Evolutionary conservation across 2,797 vertebrate genomes (phyloP).

Genomic region (Melanogrammus aeglefinus): DNA sequence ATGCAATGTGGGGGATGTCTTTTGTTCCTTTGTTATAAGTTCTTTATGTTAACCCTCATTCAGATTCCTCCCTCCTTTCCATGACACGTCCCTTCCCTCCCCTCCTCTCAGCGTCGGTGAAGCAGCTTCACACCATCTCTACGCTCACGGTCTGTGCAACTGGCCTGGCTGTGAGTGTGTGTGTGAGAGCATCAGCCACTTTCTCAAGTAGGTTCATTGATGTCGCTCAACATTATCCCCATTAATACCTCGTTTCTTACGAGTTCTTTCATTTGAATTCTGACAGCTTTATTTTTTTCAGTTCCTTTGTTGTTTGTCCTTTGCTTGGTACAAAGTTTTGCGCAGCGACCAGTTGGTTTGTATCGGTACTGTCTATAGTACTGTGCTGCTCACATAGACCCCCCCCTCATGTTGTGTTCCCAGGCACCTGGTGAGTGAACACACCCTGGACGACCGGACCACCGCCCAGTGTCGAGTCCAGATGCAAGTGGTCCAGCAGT

Average conservation of each 20-base stretch:
- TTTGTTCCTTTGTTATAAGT: background rate
- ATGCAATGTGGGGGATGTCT: no score
- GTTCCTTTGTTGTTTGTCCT: background rate
- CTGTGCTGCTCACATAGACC: no score
- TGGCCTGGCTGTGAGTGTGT: conserved; percentile 80
- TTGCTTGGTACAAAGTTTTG: background rate
- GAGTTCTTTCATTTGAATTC: no score
- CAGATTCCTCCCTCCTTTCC: background rate
- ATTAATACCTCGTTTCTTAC: no score
- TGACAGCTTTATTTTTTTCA: background rate
- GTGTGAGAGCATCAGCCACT: conserved; percentile 84
- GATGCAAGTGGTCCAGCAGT: conserved; percentile 93
- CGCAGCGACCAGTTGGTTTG: no score
- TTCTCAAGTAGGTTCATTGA: conserved; percentile 81
- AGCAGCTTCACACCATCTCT: conserved; percentile 78
- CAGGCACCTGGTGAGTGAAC: conserved; percentile 90
- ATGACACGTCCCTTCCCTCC: background rate
- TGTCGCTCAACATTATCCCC: background rate
- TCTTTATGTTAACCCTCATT: conserved; percentile 22
- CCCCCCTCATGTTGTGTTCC: background rate
- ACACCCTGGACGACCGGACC: conserved; percentile 89
- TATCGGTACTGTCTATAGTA: no score
- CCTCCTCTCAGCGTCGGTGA: conserved; percentile 36
- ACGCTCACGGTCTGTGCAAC: conserved; percentile 88
- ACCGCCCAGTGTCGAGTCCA: conserved; percentile 93